Evolutionary conservation across 2,113 vertebrate species (phyloP).

Genomic region (Indicator maculatus): DNA sequence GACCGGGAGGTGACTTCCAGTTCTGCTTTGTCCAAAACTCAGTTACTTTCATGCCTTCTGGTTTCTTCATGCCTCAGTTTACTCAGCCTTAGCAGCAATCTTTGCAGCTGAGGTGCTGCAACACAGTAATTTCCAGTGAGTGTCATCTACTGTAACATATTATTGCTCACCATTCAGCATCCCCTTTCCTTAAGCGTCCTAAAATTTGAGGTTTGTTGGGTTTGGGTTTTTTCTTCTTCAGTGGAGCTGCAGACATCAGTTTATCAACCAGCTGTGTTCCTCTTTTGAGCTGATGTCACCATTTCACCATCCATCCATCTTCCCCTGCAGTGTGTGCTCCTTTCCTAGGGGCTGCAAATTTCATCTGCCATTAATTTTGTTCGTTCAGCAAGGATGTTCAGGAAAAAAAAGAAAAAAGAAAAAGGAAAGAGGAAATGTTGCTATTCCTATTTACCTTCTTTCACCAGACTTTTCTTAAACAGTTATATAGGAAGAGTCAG

Average conservation of each 20-base stretch:
- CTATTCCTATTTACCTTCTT: neutral
- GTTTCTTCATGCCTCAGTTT: neutral
- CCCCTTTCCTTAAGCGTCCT: neutral
- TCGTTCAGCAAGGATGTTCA: neutral
- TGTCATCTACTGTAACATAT: neutral
- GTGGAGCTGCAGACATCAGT: neutral
- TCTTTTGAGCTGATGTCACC: neutral
- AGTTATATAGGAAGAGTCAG: neutral
- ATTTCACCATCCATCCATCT: neutral
- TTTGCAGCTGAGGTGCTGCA: neutral
- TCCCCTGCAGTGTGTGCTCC: neutral
- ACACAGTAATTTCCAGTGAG: neutral
- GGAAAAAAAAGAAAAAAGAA: neutral
- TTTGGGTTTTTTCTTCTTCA: neutral
- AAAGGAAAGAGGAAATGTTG: neutral
- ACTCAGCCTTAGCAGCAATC: neutral
- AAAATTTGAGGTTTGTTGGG: neutral
- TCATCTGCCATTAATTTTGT: constrained; percentile 4
- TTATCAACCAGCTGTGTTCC: neutral
- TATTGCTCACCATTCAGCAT: neutral
- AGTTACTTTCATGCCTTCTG: neutral
- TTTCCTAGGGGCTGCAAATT: neutral
- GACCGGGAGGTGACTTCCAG: neutral
- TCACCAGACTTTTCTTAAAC: neutral
- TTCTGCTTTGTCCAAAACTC: neutral